A percentile compares a stretch with the other conserved stretches of the same genome.
Evolutionary conservation across 2,888 invertebrate genomes (phyloP).

Genomic region (Phortica okadai): DNA sequence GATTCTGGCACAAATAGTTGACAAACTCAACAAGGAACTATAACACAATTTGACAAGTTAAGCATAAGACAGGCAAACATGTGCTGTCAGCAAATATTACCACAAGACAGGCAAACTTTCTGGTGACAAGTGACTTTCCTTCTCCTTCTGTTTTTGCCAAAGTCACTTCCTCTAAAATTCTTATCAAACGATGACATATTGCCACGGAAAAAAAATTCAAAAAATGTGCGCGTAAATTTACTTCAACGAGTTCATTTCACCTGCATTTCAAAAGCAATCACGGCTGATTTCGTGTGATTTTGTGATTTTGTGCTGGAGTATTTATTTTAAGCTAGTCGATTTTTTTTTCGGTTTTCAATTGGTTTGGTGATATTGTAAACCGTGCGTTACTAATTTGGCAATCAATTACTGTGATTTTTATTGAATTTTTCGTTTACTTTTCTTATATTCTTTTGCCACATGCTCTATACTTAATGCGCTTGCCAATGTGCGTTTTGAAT

Average conservation of each 20-base stretch:
- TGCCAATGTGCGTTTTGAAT: conserved; percentile 48
- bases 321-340: neutral
- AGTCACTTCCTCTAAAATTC: neutral
- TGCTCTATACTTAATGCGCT: neutral
- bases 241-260: too few relatives aligned
- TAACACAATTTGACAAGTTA: conserved; percentile 58
- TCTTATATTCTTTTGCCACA: neutral
- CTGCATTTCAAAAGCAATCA: neutral
- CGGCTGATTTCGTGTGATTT: conserved; percentile 19
- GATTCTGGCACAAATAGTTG: conserved; percentile 19
- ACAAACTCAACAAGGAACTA: conserved; percentile 40
- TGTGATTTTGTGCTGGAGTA: conserved; percentile 11
- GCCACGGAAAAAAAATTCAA: neutral
- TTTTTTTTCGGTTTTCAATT: conserved; percentile 12
- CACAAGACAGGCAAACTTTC: conserved; percentile 13
- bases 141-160: neutral
- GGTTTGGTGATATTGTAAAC: conserved; percentile 46
- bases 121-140: neutral
- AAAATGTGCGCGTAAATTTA: too few relatives aligned
- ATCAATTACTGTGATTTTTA: conserved; percentile 57
- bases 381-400: conserved; percentile 57
- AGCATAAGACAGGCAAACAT: conserved; percentile 55
- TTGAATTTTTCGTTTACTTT: conserved; percentile 1
- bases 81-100: conserved; percentile 62
- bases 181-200: conserved; percentile 8